These are phyloP conservation scores for Fratercula arctica DNA, from an alignment of 2,797 vertebrate species.

Conservation along the genomic window DNA sequence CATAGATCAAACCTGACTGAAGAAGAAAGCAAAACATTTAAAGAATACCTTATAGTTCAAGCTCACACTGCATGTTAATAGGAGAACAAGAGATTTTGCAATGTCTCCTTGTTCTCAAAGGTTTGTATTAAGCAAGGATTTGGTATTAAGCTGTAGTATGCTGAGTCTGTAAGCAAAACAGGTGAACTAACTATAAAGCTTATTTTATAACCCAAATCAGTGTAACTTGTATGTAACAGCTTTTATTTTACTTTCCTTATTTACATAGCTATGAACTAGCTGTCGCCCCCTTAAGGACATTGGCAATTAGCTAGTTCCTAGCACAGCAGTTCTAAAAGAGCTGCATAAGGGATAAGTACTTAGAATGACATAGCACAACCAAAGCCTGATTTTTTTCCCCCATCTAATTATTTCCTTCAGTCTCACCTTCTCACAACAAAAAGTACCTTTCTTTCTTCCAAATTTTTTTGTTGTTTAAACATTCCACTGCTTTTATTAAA, in stretches of 20 bases:
- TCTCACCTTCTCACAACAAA: background rate
- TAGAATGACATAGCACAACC: background rate
- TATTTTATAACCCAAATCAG: conserved; percentile 1
- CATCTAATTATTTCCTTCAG: background rate
- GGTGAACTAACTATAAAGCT: conserved; percentile 1
- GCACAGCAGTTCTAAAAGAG: background rate
- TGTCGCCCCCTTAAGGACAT: background rate
- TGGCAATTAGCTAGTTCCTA: background rate
- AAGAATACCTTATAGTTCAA: background rate
- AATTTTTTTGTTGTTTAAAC: background rate
- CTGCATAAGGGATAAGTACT: background rate
- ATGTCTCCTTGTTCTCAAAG: background rate
- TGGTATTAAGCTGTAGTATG: background rate
- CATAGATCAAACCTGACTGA: background rate
- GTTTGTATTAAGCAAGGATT: background rate
- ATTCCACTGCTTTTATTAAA: background rate
- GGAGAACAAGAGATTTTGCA: background rate
- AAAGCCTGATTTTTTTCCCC: background rate
- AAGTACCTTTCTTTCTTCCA: background rate
- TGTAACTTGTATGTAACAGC: background rate
- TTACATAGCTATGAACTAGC: background rate
- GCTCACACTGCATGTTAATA: background rate
- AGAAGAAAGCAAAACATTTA: background rate
- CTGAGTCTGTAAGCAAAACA: background rate
- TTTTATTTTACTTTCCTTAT: background rate